Conservation (phyloP, 2,113 vertebrate species). For the Colaptes auratus region DNA sequence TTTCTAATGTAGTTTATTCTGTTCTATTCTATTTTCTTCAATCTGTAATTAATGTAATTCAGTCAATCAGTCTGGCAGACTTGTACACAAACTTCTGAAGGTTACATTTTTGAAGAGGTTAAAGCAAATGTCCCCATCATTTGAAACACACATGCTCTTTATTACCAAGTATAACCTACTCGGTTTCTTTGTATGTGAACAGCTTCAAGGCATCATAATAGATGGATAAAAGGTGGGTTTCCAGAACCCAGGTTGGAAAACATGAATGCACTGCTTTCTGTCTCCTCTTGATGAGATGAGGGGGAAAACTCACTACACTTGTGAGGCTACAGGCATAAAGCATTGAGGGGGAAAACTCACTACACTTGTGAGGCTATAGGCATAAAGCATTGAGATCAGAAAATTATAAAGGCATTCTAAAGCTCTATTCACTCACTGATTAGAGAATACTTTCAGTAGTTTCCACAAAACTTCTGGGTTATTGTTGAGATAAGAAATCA, state of each 20-base stretch:
- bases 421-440: background rate
- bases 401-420: background rate
- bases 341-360: background rate
- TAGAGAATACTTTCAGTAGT: background rate
- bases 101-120: too few species aligned
- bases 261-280: background rate
- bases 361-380: background rate
- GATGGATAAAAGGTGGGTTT: background rate
- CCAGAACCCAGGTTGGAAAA: background rate
- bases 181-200: background rate
- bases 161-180: too few species aligned
- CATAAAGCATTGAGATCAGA: background rate
- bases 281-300: background rate
- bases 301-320: background rate
- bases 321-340: background rate
- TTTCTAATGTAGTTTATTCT: too few species aligned
- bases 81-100: too few species aligned
- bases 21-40: too few species aligned
- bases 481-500: accelerated
- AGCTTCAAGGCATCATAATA: background rate
- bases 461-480: background rate
- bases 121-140: too few species aligned
- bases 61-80: too few species aligned
- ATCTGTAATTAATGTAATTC: too few species aligned
- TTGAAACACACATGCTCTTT: too few species aligned